Conservation (phyloP, 1,140 invertebrate genomes). For the Drosophila quadrilineata region DNA sequence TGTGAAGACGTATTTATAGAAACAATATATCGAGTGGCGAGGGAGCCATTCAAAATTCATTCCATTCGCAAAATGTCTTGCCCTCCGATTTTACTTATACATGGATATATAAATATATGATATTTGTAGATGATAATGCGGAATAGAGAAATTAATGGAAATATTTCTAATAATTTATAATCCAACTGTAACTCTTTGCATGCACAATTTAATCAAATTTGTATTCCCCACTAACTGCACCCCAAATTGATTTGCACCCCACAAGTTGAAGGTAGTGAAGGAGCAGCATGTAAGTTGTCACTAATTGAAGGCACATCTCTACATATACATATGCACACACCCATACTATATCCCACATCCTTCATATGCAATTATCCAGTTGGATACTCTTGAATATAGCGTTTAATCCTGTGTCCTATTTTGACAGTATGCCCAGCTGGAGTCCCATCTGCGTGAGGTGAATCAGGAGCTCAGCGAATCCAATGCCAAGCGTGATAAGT, state of each 20-base stretch:
- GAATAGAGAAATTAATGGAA: too few relatives aligned
- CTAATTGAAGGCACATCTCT: conserved; percentile 14
- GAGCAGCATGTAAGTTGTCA: conserved; percentile 65
- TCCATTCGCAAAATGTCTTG: conserved; percentile 1
- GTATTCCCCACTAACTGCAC: conserved; percentile 36
- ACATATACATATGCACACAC: too few relatives aligned
- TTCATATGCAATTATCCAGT: not conserved
- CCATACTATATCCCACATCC: conserved; percentile 12
- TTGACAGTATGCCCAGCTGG: conserved; percentile 86
- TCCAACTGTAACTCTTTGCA: conserved; percentile 50
- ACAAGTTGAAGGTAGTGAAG: conserved; percentile 50
- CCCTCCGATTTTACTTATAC: not conserved
- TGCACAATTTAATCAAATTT: conserved; percentile 37
- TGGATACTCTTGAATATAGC: not conserved
- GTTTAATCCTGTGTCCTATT: not conserved
- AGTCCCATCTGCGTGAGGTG: conserved; percentile 86
- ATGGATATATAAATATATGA: not conserved
- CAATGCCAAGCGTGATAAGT: conserved; percentile 83
- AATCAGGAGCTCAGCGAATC: conserved; percentile 84
- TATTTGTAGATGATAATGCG: too few relatives aligned
- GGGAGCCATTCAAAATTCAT: conserved; percentile 3
- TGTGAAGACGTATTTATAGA: conserved; percentile 32
- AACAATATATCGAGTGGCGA: not conserved
- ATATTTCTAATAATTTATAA: not conserved
- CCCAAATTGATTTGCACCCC: conserved; percentile 40